Base-by-base conservation (phyloP, 2,113 vertebrate genomes). In the Prunella himalayana region DNA sequence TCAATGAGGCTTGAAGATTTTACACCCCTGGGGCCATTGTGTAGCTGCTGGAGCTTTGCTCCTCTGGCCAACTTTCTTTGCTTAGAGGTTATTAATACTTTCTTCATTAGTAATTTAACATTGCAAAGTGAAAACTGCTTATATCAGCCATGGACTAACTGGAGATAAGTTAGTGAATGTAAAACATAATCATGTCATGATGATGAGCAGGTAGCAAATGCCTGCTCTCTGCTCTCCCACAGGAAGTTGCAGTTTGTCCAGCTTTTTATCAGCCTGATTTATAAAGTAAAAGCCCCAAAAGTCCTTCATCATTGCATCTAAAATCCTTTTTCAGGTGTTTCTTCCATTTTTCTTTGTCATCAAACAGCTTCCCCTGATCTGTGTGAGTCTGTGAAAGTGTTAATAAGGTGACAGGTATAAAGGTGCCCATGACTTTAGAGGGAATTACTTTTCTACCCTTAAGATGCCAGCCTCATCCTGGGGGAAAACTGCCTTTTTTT, bases 51-150 rank as follows among this genome's bases (percentile, higher is more conserved):
- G 63, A 92, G 60, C 64, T 76, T 70, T 53, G 50, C 68, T 93
- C 20, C 66, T 35, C 47, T 83, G 63, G 60, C 2, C 0, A 73
- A 35, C 35, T 76, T 83, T 64, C 91, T 89, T 89, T 80, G n/a
- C 87, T 86, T 79, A 56, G 71, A 65, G 56, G 54, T 89, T 95
- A 90, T 65, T 93, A 92, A 59, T 59, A 49, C 53, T 89, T 76
- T 87, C 79, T 76, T 92, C 82, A 61, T 94, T 92, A 95, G 75
- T 78, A 56, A 69, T 86, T 90, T 76, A 70, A 66, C 64, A 66
- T 33, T 80, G 66, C 82, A 82, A 88, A 88, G 69, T 51, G 49
- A 72, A 90, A 93, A 77, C 59, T 54, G 42, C 90, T 91, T 94
- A 31, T 59, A 45, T 79, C 70, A 95, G 69, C 53, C n/a, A 51